Percentiles rank a stretch among this genome's conserved stretches.
Conservation (phyloP, 2,797 vertebrate genomes). For the Artibeus jamaicensis region DNA sequence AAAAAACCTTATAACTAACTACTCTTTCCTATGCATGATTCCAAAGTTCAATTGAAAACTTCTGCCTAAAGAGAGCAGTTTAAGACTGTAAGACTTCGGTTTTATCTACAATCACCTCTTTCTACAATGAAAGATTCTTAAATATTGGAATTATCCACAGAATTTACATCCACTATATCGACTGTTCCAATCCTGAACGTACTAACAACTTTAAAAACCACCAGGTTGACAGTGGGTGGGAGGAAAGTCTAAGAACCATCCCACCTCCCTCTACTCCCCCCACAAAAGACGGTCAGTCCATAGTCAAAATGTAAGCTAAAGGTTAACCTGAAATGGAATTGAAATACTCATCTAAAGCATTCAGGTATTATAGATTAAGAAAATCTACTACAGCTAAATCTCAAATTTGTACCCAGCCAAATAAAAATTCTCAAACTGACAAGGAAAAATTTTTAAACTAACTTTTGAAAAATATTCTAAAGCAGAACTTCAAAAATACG, state of each 20-base stretch:
- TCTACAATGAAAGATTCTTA: neutral
- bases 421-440: constrained; percentile 15
- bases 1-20: neutral
- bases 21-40: neutral
- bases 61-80: neutral
- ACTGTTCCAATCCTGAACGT: neutral
- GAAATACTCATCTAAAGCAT: neutral
- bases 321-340: neutral
- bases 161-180: neutral
- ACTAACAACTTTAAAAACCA: neutral
- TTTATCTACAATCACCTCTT: neutral
- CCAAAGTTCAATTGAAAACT: neutral
- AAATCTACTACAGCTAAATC: neutral
- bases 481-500: neutral
- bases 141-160: neutral
- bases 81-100: neutral
- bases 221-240: neutral
- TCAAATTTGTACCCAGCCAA: neutral
- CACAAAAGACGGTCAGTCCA: neutral
- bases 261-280: too few relatives aligned
- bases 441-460: neutral
- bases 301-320: neutral
- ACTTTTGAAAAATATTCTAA: neutral
- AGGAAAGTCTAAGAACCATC: neutral
- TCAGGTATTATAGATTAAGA: neutral